These are phyloP conservation scores for Noctua janthe DNA, from an alignment of 2,888 invertebrate species.

Conservation along the genomic window DNA sequence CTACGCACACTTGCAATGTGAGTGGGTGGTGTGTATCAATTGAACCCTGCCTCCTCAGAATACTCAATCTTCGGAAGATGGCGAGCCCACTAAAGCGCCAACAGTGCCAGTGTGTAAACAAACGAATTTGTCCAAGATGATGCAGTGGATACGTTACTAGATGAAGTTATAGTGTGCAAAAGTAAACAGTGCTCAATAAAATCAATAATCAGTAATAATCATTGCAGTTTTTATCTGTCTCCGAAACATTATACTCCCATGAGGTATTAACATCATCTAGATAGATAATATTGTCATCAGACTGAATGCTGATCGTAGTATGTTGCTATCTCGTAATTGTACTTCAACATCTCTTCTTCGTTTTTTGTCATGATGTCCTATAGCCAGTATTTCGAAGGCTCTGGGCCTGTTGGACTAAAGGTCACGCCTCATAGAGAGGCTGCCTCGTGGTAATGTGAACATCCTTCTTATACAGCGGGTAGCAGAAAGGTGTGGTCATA, in stretches of 20 bases:
- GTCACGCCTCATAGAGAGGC: too few species aligned
- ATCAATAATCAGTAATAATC: background rate
- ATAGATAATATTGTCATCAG: background rate
- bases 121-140: slow-evolving; percentile 27
- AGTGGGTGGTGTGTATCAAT: slow-evolving; percentile 49
- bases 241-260: too few species aligned
- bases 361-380: background rate
- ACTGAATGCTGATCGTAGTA: background rate
- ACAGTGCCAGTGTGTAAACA: slow-evolving; percentile 21
- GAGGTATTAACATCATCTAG: background rate
- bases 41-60: slow-evolving; percentile 49
- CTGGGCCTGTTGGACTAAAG: background rate
- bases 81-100: background rate
- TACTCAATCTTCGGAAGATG: slow-evolving; percentile 7
- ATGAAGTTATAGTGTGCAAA: slow-evolving; percentile 40
- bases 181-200: slow-evolving; percentile 52
- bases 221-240: slow-evolving; percentile 5
- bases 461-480: too few species aligned
- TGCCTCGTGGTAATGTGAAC: too few species aligned
- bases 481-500: too few species aligned
- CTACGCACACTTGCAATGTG: slow-evolving; percentile 43
- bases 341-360: background rate
- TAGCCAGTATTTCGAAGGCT: background rate
- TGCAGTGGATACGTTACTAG: slow-evolving; percentile 5
- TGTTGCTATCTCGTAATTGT: background rate